phyloP scores from a whole-genome alignment of 2,888 invertebrate species.

The Caenorhabditis uteleia region DNA sequence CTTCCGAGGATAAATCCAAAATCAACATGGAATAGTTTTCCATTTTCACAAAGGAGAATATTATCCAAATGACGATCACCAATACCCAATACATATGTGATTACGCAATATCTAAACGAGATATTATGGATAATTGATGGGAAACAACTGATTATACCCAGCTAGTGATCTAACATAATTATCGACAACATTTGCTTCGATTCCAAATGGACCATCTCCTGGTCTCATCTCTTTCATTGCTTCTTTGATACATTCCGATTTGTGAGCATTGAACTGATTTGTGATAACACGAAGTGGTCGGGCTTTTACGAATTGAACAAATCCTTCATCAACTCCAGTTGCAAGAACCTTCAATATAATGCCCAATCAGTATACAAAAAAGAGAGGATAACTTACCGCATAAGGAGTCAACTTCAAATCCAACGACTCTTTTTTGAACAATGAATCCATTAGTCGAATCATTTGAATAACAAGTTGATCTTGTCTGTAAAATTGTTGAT shows the following conservation, averaged over 20 bases:
- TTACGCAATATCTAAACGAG: slow-evolving; percentile 70
- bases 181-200: slow-evolving; percentile 92
- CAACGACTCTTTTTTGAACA: slow-evolving; percentile 89
- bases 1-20: slow-evolving; percentile 90
- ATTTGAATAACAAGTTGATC: slow-evolving; percentile 97
- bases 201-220: slow-evolving; percentile 85
- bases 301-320: slow-evolving; percentile 91
- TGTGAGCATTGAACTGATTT: slow-evolving; percentile 33
- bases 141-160: slow-evolving; percentile 23
- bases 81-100: slow-evolving; percentile 94
- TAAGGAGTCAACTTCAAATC: slow-evolving; percentile 79
- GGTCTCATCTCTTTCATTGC: slow-evolving; percentile 90
- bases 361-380: not conserved
- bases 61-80: slow-evolving; percentile 84
- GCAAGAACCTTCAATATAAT: slow-evolving; percentile 75
- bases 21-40: slow-evolving; percentile 91
- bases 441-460: slow-evolving; percentile 93
- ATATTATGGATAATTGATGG: not conserved
- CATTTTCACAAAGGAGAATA: slow-evolving; percentile 85
- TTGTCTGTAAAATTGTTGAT: slow-evolving; percentile 75
- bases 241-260: slow-evolving; percentile 75
- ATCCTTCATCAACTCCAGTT: slow-evolving; percentile 92
- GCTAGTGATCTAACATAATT: slow-evolving; percentile 79
- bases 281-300: slow-evolving; percentile 68
- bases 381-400: slow-evolving; percentile 13